These are phyloP conservation scores for Vulpes ferrilata DNA, from an alignment of 2,113 vertebrate genomes.

Conservation along the genomic window DNA sequence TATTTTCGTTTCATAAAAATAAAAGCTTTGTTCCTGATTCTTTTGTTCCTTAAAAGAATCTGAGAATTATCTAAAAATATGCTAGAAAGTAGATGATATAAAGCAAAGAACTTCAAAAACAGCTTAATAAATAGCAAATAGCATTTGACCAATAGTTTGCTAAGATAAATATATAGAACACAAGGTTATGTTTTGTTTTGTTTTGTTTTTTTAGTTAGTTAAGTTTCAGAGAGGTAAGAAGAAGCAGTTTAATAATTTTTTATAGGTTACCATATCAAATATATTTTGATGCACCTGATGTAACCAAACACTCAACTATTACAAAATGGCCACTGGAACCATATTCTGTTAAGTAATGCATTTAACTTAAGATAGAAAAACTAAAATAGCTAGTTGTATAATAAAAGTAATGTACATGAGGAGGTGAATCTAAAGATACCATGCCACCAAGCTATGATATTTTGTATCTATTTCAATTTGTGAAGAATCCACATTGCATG, in stretches of 20 bases:
- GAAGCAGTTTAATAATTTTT: neutral
- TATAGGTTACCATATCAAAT: neutral
- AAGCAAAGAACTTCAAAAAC: neutral
- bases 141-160: neutral
- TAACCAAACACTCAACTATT: neutral
- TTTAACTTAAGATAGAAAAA: neutral
- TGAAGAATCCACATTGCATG: neutral
- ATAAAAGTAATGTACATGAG: neutral
- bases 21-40: neutral
- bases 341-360: neutral
- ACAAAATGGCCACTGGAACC: neutral
- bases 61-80: neutral
- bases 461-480: neutral
- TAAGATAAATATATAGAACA: neutral
- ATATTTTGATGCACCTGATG: neutral
- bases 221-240: neutral
- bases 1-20: conserved; percentile 20
- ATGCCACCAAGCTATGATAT: neutral
- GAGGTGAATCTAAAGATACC: neutral
- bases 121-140: neutral
- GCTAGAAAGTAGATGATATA: neutral
- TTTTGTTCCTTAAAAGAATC: neutral
- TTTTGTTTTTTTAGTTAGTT: neutral
- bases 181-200: too few relatives aligned
- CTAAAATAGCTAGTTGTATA: neutral